Base-by-base conservation (phyloP, 2,797 vertebrate species). In the Macropodus opercularis region DNA sequence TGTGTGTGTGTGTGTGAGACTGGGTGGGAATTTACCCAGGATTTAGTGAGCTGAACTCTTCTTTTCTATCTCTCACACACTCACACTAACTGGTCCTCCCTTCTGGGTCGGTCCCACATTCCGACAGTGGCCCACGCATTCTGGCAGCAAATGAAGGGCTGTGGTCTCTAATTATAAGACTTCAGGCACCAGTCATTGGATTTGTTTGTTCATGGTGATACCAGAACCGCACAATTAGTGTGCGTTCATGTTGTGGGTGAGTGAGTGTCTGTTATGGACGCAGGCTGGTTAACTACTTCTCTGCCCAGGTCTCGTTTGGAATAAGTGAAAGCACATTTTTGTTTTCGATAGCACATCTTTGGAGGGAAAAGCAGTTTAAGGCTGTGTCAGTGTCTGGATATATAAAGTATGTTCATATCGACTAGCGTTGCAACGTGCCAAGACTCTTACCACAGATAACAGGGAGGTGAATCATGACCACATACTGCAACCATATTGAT, bases 221-320 rank as follows among this genome's bases (percentile, higher is more conserved):
- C 57, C 38, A 73, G 27, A 68, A 76, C 83, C 81, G 62, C 76
- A 81, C 69, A 55, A 75, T 85, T 83, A 69, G 74, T 54, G 60
- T 67, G 47, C 1, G 8, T 69, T 19, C 52, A 62, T 72, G 69
- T 72, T 69, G 65, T 34, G 79, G 69, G 23, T 42, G 21, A 56
- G 21, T 46, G 35, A 57, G 36, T 63, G 9, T 52, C 10, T 52
- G 13, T 65, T 58, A 38, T 34, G 19, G 23, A 40, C 66, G 13
- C 23, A 34, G 10, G 6, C 31, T 44, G 32, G 43, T 32, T 42
- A 40, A 47, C 10, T 41, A 18, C n/a, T 13, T 49, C 32, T 21
- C 26, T 22, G n/a, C n/a, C 8, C 11, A 38, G 18, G 24, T 65
- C 27, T 47, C 19, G 36, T 64, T 51, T 47, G 14, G 11, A 32